Evolutionary conservation across 2,797 vertebrate species (phyloP).

Genomic region (Phalloptychus januarius): DNA sequence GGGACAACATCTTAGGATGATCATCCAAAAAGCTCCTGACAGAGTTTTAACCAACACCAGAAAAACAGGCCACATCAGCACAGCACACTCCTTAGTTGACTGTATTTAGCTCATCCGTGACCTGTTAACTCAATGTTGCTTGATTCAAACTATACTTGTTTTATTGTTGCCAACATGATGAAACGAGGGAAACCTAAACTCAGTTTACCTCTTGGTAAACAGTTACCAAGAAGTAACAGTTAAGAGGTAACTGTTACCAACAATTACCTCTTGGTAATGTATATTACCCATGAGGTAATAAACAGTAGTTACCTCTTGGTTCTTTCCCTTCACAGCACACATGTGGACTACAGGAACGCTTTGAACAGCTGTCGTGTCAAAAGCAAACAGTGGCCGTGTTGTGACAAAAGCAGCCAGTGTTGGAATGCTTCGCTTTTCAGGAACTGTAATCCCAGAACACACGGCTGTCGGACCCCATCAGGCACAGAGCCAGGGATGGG

Average conservation of each 20-base stretch:
- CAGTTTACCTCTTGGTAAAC: too few relatives aligned
- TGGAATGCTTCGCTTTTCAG: constrained; percentile 82
- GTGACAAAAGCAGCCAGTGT: constrained; percentile 68
- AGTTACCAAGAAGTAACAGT: too few relatives aligned
- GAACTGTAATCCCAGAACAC: constrained; percentile 81
- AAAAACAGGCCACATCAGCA: neutral
- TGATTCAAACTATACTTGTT: neutral
- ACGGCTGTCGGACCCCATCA: constrained; percentile 82
- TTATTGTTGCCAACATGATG: neutral
- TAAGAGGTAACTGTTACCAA: too few relatives aligned
- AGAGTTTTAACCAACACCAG: neutral
- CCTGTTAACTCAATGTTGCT: neutral
- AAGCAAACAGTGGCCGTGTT: constrained; percentile 74
- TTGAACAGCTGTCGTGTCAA: constrained; percentile 76
- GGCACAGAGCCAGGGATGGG: constrained; percentile 72
- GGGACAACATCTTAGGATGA: neutral
- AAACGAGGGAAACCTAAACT: constrained; percentile 31
- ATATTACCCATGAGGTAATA: too few relatives aligned
- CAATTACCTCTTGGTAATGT: too few relatives aligned
- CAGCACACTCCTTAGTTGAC: neutral
- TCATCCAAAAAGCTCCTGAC: neutral
- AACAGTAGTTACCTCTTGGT: constrained; percentile 70
- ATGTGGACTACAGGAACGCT: constrained; percentile 52
- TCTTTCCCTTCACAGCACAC: constrained; percentile 57
- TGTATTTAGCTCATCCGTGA: neutral